Evolutionary conservation across 2,113 vertebrate species (phyloP).

Genomic region (Sorex araneus): DNA sequence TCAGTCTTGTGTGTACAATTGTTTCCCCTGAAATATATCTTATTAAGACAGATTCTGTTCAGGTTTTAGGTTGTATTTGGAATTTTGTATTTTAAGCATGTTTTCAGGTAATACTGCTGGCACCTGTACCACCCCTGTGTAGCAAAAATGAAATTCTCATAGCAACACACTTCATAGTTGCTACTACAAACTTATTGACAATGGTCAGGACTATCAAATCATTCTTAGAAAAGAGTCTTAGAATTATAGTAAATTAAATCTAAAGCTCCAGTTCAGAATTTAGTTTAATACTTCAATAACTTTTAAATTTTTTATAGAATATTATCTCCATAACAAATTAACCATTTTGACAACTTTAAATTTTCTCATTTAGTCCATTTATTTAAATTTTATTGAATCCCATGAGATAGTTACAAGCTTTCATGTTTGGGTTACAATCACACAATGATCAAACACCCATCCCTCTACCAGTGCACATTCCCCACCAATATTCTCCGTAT

Average conservation of each 20-base stretch:
- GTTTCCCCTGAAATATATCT: neutral
- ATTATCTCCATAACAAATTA: neutral
- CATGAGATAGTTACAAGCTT: no score
- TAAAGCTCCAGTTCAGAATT: no score
- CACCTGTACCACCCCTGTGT: neutral
- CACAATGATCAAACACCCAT: no score
- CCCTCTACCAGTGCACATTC: no score
- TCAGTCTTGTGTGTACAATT: neutral
- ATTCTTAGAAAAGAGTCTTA: neutral
- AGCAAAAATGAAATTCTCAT: neutral
- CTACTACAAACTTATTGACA: no score
- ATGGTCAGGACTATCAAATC: neutral
- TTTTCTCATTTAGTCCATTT: neutral
- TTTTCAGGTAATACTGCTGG: neutral
- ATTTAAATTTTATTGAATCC: no score
- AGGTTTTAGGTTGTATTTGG: no score
- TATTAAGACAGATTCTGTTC: conserved; percentile 1
- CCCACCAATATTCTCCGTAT: no score
- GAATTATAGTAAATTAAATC: no score
- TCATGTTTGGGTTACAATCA: no score
- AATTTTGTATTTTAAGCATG: neutral
- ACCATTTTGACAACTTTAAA: neutral
- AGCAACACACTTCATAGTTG: neutral
- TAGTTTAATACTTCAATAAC: no score
- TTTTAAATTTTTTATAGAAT: conserved; percentile 2